Conservation (phyloP, 1,140 invertebrate species). For the Physella acuta region DNA sequence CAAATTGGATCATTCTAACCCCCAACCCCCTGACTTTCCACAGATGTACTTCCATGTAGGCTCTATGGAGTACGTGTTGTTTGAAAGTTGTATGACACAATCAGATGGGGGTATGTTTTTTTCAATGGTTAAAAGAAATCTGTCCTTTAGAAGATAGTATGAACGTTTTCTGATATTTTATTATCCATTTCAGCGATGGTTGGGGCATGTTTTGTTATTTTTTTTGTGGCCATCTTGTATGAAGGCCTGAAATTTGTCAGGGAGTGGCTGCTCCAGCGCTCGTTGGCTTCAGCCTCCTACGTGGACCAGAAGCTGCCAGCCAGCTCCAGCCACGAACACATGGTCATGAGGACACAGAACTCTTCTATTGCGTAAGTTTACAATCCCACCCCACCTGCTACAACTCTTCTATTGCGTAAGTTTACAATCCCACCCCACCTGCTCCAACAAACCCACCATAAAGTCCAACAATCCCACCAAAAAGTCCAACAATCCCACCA, state of each 20-base stretch:
- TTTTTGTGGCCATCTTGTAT: slow-evolving; percentile 82
- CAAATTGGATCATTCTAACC: neutral
- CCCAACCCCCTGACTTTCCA: neutral
- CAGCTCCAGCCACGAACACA: neutral
- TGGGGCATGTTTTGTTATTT: slow-evolving; percentile 81
- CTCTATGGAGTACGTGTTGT: slow-evolving; percentile 56
- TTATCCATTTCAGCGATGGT: slow-evolving; percentile 65
- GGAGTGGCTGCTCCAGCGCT: slow-evolving; percentile 39
- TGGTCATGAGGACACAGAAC: neutral
- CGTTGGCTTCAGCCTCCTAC: neutral
- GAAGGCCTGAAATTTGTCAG: slow-evolving; percentile 76
- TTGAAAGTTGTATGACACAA: slow-evolving; percentile 35
- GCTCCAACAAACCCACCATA: neutral
- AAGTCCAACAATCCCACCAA: too few species aligned
- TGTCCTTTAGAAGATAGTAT: neutral
- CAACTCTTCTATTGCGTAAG: slow-evolving; percentile 10
- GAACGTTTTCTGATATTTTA: neutral
- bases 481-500: too few species aligned
- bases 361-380: slow-evolving; percentile 12
- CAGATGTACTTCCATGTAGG: slow-evolving; percentile 81
- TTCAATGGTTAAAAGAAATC: neutral
- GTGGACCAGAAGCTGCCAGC: neutral
- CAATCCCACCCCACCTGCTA: too few species aligned
- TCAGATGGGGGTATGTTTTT: slow-evolving; percentile 36
- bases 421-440: too few species aligned